phyloP scores from a whole-genome alignment of 2,113 vertebrate genomes.

The Brachionichthys hirsutus region DNA sequence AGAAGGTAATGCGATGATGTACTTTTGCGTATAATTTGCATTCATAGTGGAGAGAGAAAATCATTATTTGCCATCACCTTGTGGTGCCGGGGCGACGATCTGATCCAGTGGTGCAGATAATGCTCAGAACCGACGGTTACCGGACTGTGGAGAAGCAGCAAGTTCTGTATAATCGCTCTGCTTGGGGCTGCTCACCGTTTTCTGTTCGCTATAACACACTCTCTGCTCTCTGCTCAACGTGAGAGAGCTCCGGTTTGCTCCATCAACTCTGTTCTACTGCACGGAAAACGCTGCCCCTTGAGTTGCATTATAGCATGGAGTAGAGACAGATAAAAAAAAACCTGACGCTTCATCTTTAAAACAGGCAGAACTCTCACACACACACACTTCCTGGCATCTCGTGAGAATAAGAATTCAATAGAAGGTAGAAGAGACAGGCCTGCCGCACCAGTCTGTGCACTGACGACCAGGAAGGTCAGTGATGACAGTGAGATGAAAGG shows the following conservation, averaged over 20 bases:
- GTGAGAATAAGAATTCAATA: no score
- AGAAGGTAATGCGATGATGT: neutral
- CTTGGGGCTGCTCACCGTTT: neutral
- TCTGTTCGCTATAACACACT: constrained; percentile 14
- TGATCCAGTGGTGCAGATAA: constrained; percentile 1
- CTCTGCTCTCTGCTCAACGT: neutral
- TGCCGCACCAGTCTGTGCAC: no score
- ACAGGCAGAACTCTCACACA: constrained; percentile 11
- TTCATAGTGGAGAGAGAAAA: neutral
- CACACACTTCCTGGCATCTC: neutral
- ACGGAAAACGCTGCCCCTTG: constrained; percentile 5
- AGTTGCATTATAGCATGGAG: constrained; percentile 13
- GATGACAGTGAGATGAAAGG: constrained; percentile 45
- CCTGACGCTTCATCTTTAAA: constrained; percentile 7
- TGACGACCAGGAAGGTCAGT: neutral
- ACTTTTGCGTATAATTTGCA: neutral
- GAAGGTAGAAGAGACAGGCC: no score
- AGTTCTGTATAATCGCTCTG: constrained; percentile 18
- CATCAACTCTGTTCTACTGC: constrained; percentile 15
- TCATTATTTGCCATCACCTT: neutral
- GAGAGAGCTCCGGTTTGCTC: constrained; percentile 18
- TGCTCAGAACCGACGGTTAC: neutral
- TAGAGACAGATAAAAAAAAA: neutral
- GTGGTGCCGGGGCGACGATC: neutral
- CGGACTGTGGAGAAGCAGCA: neutral